Percentiles rank a stretch among this genome's conserved stretches.
Conservation (phyloP, 2,797 vertebrate species). For the Adelosebastes latens region DNA sequence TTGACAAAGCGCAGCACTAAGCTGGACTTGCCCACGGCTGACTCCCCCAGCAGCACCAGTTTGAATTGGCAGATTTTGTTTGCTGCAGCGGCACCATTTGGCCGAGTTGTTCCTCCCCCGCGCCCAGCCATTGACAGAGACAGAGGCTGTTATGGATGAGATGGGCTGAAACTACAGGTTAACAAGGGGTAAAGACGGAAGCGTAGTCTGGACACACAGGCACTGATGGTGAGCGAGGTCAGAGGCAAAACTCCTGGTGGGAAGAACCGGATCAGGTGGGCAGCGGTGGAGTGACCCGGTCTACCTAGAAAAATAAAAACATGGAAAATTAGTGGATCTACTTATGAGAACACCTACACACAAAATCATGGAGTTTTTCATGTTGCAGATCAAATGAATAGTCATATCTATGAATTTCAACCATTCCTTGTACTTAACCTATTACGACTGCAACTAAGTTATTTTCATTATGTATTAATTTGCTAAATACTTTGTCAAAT, state of each 20-base stretch:
- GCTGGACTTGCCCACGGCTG: constrained; percentile 89
- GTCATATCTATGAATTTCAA: neutral
- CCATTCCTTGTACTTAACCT: neutral
- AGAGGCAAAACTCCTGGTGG: neutral
- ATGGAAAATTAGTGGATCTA: neutral
- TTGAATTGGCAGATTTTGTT: constrained; percentile 90
- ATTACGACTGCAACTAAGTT: neutral
- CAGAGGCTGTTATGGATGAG: constrained; percentile 31
- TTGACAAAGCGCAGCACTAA: constrained; percentile 89
- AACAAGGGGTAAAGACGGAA: neutral
- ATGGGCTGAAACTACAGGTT: constrained; percentile 15
- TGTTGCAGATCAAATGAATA: neutral
- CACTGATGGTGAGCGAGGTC: constrained; percentile 28
- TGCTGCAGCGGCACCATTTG: constrained; percentile 80
- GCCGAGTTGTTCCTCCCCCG: constrained; percentile 86
- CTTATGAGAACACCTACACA: neutral
- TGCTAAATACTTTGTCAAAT: neutral
- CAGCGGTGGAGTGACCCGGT: neutral
- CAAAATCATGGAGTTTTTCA: neutral
- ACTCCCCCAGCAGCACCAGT: constrained; percentile 87
- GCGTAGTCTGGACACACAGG: constrained; percentile 5
- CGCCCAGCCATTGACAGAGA: constrained; percentile 88
- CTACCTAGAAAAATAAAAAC: constrained; percentile 3
- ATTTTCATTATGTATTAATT: neutral
- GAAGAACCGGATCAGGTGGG: neutral